Evolutionary conservation across 2,888 invertebrate species (phyloP).

Genomic region (Melieria omissa): DNA sequence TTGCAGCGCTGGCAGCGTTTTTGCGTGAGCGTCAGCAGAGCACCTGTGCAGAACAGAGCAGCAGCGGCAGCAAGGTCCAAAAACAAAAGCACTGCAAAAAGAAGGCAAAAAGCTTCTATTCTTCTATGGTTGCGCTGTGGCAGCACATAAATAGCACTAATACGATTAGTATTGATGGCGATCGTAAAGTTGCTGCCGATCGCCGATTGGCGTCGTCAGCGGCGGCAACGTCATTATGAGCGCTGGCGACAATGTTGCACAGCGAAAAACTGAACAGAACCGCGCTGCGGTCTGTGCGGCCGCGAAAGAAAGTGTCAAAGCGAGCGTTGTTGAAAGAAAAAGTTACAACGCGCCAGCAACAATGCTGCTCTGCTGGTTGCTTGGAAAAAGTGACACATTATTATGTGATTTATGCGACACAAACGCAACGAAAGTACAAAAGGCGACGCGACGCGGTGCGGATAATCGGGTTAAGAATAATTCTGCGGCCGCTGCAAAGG

Average conservation of each 20-base stretch:
- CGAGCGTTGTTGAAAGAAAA: conserved; percentile 1
- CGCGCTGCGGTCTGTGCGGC: not conserved
- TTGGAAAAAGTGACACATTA: conserved; percentile 12
- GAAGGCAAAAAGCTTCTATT: not conserved
- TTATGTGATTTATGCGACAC: conserved; percentile 25
- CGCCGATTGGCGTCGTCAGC: not conserved
- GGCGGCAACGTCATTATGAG: not conserved
- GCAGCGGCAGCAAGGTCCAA: not conserved
- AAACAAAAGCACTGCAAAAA: not conserved
- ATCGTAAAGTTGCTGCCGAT: too few species aligned
- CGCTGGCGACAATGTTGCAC: not conserved
- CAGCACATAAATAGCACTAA: not conserved
- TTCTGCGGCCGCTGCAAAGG: conserved; percentile 1
- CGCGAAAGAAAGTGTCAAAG: conserved; percentile 29
- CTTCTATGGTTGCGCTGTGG: not conserved
- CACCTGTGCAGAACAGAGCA: too few species aligned
- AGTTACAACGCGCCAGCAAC: not conserved
- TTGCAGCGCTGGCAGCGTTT: not conserved
- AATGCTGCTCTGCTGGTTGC: not conserved
- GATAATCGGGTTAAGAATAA: conserved; percentile 28
- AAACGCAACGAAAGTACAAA: conserved; percentile 24
- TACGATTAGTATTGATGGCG: conserved; percentile 3
- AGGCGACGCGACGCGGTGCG: not conserved
- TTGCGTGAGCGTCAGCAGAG: too few species aligned
- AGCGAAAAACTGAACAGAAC: not conserved